Evolutionary conservation across 2,113 vertebrate genomes (phyloP).

Genomic region (Dipodomys stephensi): DNA sequence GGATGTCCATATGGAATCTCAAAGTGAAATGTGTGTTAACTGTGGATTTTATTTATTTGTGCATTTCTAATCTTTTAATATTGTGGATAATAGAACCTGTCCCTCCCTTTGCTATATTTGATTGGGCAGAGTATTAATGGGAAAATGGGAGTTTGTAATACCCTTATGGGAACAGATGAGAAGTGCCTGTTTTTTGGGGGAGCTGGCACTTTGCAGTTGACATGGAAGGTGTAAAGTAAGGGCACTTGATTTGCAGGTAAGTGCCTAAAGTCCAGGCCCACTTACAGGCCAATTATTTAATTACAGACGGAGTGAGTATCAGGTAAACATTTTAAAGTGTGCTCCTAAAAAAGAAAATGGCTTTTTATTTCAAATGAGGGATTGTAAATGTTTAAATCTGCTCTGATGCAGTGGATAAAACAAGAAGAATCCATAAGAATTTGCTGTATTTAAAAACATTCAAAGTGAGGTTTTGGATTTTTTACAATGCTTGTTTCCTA

Average conservation of each 20-base stretch:
- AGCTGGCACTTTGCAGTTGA: background rate
- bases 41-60: background rate
- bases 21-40: background rate
- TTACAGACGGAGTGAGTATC: constrained; percentile 31
- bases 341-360: constrained; percentile 12
- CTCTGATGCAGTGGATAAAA: constrained; percentile 26
- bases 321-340: background rate
- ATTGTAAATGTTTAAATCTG: background rate
- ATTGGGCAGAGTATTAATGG: constrained; percentile 28
- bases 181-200: background rate
- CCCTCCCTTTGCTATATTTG: background rate
- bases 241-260: background rate
- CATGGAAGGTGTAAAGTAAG: constrained; percentile 3
- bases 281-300: constrained; percentile 51
- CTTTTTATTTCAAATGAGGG: constrained; percentile 10
- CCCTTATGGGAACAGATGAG: background rate
- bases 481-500: constrained; percentile 12
- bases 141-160: background rate
- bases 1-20: background rate
- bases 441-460: background rate
- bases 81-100: constrained; percentile 2
- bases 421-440: background rate
- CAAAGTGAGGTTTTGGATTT: background rate
- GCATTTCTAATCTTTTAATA: background rate
- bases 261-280: background rate